phyloP scores from a whole-genome alignment of 2,113 vertebrate genomes.

The Cettia cetti region DNA sequence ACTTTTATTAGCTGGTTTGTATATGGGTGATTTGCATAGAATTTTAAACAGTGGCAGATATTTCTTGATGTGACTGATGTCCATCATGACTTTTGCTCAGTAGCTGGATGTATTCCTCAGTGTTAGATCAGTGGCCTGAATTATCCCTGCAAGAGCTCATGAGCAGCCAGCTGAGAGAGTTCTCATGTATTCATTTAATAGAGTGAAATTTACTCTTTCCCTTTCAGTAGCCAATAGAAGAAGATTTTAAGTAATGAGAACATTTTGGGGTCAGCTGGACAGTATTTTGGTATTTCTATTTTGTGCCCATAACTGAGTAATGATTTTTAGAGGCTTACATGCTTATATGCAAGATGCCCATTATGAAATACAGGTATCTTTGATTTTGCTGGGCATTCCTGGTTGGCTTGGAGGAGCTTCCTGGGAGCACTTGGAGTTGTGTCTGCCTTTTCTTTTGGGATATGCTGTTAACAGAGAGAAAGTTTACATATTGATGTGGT shows the following conservation, averaged over 20 bases:
- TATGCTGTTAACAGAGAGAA: not conserved
- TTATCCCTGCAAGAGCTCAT: not conserved
- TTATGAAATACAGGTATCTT: not conserved
- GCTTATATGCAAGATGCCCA: not conserved
- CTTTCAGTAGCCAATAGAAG: not conserved
- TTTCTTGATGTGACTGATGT: not conserved
- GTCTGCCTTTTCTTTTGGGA: not conserved
- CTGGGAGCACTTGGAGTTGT: not conserved
- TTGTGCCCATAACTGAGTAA: not conserved
- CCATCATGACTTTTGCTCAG: not conserved
- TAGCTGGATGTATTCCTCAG: not conserved
- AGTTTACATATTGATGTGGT: fast-evolving
- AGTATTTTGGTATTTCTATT: not conserved
- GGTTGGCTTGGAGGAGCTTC: not conserved
- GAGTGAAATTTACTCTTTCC: not conserved
- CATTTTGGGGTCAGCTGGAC: not conserved
- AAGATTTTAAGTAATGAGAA: not conserved
- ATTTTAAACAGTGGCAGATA: not conserved
- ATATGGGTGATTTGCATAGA: not conserved
- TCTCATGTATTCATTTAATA: not conserved
- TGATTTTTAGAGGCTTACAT: not conserved
- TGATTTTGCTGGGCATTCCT: not conserved
- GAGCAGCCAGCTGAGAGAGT: not conserved
- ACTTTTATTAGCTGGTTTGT: not conserved
- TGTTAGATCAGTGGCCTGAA: not conserved